phyloP scores from a whole-genome alignment of 2,113 vertebrate species.

The Pelusios castaneus region DNA sequence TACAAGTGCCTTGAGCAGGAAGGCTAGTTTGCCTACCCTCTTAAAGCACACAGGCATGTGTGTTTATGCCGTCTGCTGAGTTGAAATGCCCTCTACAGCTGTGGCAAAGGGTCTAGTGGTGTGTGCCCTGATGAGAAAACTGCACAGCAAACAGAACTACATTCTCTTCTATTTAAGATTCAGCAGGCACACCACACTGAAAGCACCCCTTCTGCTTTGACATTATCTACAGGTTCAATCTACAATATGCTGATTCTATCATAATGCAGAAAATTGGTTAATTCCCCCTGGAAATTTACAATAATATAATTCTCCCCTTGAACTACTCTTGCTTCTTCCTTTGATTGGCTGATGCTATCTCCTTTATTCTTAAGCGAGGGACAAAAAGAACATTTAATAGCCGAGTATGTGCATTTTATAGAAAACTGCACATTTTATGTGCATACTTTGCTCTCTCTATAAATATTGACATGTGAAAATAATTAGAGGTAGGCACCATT shows the following conservation, averaged over 20 bases:
- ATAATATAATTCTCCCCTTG: slow-evolving; percentile 90
- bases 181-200: slow-evolving; percentile 68
- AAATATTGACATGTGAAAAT: background rate
- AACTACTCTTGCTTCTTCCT: slow-evolving; percentile 81
- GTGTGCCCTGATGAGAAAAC: slow-evolving; percentile 70
- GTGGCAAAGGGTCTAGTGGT: slow-evolving; percentile 57
- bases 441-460: background rate
- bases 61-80: slow-evolving; percentile 49
- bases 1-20: background rate
- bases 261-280: slow-evolving; percentile 91
- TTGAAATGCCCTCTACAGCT: slow-evolving; percentile 54
- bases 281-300: slow-evolving; percentile 86
- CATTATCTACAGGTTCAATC: slow-evolving; percentile 85
- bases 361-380: slow-evolving; percentile 71
- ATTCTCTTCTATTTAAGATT: slow-evolving; percentile 77
- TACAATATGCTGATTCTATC: slow-evolving; percentile 93
- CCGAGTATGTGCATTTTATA: slow-evolving; percentile 43
- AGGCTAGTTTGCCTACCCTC: background rate
- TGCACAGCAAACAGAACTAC: slow-evolving; percentile 64
- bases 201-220: slow-evolving; percentile 75
- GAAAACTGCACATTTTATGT: slow-evolving; percentile 19
- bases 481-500: slow-evolving; percentile 18
- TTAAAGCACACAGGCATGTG: slow-evolving; percentile 54
- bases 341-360: slow-evolving; percentile 90
- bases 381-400: slow-evolving; percentile 57